phyloP scores from a whole-genome alignment of 2,888 invertebrate genomes.

The Monochamus alternatus region DNA sequence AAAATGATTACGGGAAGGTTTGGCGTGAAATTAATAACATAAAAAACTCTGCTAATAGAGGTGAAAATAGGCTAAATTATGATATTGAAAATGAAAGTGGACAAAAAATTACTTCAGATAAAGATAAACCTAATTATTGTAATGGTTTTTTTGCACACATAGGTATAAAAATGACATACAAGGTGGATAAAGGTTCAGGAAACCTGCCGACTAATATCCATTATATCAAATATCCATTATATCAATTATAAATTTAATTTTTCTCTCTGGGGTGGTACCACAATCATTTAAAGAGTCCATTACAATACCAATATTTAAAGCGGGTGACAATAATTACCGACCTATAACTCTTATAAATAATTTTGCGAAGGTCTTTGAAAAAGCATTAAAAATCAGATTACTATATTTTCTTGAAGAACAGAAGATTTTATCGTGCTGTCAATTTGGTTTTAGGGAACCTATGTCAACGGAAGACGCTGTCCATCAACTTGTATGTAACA shows the following conservation, averaged over 20 bases:
- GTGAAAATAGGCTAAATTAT: neutral
- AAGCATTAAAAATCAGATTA: neutral
- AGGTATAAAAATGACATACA: neutral
- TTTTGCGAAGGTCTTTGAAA: neutral
- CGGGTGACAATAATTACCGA: neutral
- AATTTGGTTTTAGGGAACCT: too few relatives aligned
- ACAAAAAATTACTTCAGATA: neutral
- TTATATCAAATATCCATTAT: neutral
- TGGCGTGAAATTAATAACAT: neutral
- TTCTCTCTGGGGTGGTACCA: neutral
- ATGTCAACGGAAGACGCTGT: neutral
- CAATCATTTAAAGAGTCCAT: neutral
- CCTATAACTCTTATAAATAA: neutral
- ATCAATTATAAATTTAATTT: neutral
- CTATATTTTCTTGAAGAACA: slow-evolving; percentile 1
- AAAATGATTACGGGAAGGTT: neutral
- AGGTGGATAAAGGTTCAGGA: too few relatives aligned
- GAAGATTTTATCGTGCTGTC: slow-evolving; percentile 5
- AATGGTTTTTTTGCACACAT: slow-evolving; percentile 1
- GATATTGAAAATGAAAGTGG: neutral
- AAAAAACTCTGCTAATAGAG: neutral
- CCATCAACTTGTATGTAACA: slow-evolving; percentile 11
- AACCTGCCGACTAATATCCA: too few relatives aligned
- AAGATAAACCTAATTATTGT: neutral
- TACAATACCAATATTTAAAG: neutral